Conservation (phyloP, 2,113 vertebrate genomes). For the Phrynosoma platyrhinos region DNA sequence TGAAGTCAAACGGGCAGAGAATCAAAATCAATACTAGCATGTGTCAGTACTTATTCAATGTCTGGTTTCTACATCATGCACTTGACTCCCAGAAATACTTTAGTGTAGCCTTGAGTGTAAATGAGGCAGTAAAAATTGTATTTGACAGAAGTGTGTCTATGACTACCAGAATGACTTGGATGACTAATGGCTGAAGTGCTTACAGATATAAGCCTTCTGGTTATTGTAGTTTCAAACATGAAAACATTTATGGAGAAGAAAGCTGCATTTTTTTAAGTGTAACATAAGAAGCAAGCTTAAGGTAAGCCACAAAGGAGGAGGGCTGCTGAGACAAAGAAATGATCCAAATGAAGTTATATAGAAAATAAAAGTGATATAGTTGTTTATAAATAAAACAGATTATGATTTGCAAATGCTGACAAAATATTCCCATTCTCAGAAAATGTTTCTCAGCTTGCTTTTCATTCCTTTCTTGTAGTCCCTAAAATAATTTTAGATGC, state of each 20-base stretch:
- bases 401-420: not conserved
- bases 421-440: not conserved
- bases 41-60: not conserved
- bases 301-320: not conserved
- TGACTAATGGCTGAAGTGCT: not conserved
- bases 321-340: not conserved
- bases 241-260: too few relatives aligned
- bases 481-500: not conserved
- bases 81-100: not conserved
- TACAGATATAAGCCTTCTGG: not conserved
- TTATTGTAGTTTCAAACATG: not conserved
- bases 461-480: not conserved
- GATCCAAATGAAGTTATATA: too few relatives aligned
- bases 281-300: too few relatives aligned
- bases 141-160: not conserved
- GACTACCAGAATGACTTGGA: not conserved
- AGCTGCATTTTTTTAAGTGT: too few relatives aligned
- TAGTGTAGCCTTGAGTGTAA: not conserved
- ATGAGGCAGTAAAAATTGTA: not conserved
- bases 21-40: not conserved
- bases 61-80: not conserved
- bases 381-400: not conserved
- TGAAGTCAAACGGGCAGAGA: not conserved
- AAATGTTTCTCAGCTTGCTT: slow-evolving; percentile 1
- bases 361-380: not conserved